phyloP scores from a whole-genome alignment of 2,888 invertebrate genomes.

The Anticlea derivata region DNA sequence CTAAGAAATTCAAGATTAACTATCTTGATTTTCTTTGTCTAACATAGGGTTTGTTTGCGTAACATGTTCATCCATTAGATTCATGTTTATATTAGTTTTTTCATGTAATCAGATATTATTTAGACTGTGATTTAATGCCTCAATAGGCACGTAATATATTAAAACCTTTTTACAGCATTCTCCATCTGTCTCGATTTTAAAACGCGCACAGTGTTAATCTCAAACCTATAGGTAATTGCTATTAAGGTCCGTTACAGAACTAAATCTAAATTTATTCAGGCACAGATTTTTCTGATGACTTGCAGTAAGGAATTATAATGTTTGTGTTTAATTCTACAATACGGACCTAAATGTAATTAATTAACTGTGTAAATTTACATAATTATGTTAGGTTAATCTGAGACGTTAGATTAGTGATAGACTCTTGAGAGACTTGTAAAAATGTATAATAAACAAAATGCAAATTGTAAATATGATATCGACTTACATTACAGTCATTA shows the following conservation, averaged over 20 bases:
- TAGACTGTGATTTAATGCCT: too few relatives aligned
- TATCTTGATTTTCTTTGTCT: too few relatives aligned
- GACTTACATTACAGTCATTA: constrained; percentile 83
- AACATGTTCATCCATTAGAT: too few relatives aligned
- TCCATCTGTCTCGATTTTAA: constrained; percentile 7
- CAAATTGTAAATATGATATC: constrained; percentile 81
- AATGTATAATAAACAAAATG: constrained; percentile 74
- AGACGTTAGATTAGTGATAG: constrained; percentile 36
- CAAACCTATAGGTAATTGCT: constrained; percentile 5
- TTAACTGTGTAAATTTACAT: constrained; percentile 44
- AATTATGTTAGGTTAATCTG: constrained; percentile 42
- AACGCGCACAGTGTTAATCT: constrained; percentile 21
- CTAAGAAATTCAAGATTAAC: too few relatives aligned
- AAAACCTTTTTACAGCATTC: constrained; percentile 18
- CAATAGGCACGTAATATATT: too few relatives aligned
- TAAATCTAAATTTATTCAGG: not conserved
- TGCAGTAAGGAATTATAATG: too few relatives aligned
- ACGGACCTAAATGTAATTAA: constrained; percentile 23
- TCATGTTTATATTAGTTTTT: too few relatives aligned
- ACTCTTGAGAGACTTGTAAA: constrained; percentile 73
- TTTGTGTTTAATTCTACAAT: not conserved
- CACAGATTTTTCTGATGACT: too few relatives aligned
- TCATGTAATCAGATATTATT: too few relatives aligned
- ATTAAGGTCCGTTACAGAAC: constrained; percentile 5
- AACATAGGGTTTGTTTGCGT: too few relatives aligned